Base-by-base conservation (phyloP, 2,888 invertebrate genomes). In the Neria commutata region DNA sequence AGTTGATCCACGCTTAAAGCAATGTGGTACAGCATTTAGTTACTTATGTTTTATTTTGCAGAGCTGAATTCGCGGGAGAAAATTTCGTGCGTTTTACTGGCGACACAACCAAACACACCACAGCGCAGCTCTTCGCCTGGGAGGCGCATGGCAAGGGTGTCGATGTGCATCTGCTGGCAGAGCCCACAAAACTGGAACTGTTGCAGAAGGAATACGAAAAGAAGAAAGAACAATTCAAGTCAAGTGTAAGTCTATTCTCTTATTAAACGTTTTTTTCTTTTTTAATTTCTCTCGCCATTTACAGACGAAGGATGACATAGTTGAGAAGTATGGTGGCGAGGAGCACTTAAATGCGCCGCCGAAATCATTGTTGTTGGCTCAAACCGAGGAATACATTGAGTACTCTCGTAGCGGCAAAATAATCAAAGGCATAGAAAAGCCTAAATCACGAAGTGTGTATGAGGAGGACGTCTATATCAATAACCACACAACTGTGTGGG, bases 51-150 rank as follows among this genome's bases (percentile, higher is more conserved):
- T 21, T 46, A 2, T 21, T 5, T 29, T 24, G 5, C 10, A 77
- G 77, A 64, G 84, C 85, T 49, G 91, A 92, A 71, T 98, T 95
- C 83, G 88, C 90, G 19, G 99, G 99, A 25, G 99, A 99, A 83
- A 99, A 99, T 83, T 96, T 95, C 84, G 92, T 92, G 1, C 87
- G 98, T 2, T 95, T 93, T 80, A 89, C 93, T 37, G 99, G 99
- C 11, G 98, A 98, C 83, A 98, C 98, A 1, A 86, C 88, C 40
- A 86, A 89, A 60, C 98, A 98, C 82, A 93, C 95, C 1, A 88
- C 88, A 14, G 94, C 95, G 16, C 98, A 98, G 79, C 78, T 95
- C 76, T 98, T 98, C 86, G 97, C 98, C 2, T 98, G 98, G 98
- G 96, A 98, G 76, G 97, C 97, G 3, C 92, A 93, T 76, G 91